Conservation (phyloP, 2,888 invertebrate genomes). For the Thymelicus acteon region DNA sequence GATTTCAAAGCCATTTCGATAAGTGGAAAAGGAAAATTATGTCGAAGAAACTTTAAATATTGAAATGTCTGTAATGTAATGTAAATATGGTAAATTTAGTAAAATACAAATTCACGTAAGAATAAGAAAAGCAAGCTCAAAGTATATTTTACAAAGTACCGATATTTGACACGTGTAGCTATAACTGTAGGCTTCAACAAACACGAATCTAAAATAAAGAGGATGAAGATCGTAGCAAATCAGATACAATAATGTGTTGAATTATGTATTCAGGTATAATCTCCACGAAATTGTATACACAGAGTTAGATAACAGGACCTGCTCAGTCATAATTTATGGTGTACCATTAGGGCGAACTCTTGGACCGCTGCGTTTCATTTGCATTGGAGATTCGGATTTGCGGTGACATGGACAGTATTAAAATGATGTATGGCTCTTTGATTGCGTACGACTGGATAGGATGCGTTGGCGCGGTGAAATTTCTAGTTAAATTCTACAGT, state of each 20-base stretch:
- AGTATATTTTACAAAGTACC: not conserved
- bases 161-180: not conserved
- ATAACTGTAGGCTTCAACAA: not conserved
- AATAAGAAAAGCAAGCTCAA: too few species aligned
- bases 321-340: constrained; percentile 77
- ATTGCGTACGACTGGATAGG: constrained; percentile 56
- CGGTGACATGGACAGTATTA: constrained; percentile 80
- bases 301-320: constrained; percentile 74
- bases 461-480: constrained; percentile 32
- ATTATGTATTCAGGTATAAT: constrained; percentile 78
- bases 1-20: too few species aligned
- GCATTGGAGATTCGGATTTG: constrained; percentile 81
- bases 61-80: too few species aligned
- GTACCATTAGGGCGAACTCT: constrained; percentile 72
- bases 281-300: constrained; percentile 77
- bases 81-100: too few species aligned
- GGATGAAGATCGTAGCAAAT: constrained; percentile 42
- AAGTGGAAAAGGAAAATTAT: too few species aligned
- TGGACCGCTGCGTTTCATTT: constrained; percentile 74
- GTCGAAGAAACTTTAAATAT: too few species aligned
- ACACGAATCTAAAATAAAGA: constrained; percentile 32
- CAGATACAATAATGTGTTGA: constrained; percentile 63
- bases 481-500: constrained; percentile 29
- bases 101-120: too few species aligned
- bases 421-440: constrained; percentile 79